phyloP scores from a whole-genome alignment of 2,113 vertebrate genomes.

The Epinephelus lanceolatus region DNA sequence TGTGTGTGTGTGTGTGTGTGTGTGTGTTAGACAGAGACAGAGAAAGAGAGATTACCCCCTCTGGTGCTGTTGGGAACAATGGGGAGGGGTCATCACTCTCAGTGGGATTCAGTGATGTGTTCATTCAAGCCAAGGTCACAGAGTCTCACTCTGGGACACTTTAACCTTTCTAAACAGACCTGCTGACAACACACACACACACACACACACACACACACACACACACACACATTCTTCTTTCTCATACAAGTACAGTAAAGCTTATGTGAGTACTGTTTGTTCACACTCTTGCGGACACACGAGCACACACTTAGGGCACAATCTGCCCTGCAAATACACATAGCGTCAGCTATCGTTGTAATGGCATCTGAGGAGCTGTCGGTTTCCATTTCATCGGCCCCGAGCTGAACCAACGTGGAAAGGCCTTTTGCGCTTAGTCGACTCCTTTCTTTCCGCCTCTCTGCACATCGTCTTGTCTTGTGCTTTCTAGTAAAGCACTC shows the following conservation, averaged over 20 bases:
- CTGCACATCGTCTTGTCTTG: constrained; percentile 57
- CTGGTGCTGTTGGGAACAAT: no score
- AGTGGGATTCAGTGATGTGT: neutral
- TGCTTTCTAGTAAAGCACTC: constrained; percentile 62
- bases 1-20: constrained; percentile 8
- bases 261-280: neutral
- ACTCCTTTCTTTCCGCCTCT: constrained; percentile 50
- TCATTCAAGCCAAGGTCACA: constrained; percentile 40
- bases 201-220: neutral
- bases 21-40: neutral
- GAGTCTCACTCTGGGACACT: constrained; percentile 16
- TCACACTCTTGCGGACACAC: neutral
- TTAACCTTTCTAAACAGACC: constrained; percentile 44
- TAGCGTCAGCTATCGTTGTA: constrained; percentile 17
- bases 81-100: constrained; percentile 13
- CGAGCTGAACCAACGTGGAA: constrained; percentile 40
- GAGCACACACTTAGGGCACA: neutral
- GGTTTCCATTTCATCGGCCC: constrained; percentile 33
- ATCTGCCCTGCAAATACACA: constrained; percentile 1
- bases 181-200: constrained; percentile 7
- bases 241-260: neutral
- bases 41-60: no score
- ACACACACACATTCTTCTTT: neutral
- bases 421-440: constrained; percentile 37
- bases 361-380: constrained; percentile 25